phyloP scores from a whole-genome alignment of 1,140 invertebrate genomes.

The Panagrolaimus sp. region DNA sequence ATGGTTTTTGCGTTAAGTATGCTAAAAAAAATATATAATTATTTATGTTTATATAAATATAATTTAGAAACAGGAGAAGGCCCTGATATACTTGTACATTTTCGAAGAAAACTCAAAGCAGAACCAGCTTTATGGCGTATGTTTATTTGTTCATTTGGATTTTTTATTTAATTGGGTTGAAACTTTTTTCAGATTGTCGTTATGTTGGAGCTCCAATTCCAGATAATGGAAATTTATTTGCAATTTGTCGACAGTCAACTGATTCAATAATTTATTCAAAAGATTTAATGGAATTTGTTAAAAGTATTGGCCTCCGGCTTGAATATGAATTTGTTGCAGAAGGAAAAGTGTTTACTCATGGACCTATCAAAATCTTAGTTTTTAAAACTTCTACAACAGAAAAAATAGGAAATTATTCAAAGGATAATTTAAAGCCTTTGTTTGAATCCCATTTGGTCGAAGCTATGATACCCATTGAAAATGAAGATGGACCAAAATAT shows the following conservation, averaged over 20 bases:
- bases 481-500: slow-evolving; percentile 24
- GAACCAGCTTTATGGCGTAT: slow-evolving; percentile 38
- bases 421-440: slow-evolving; percentile 25
- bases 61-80: slow-evolving; percentile 30
- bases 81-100: slow-evolving; percentile 38
- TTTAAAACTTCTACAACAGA: background rate
- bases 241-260: slow-evolving; percentile 41
- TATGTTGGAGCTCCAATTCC: slow-evolving; percentile 37
- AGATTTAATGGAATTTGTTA: slow-evolving; percentile 48
- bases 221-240: slow-evolving; percentile 21
- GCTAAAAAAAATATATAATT: background rate
- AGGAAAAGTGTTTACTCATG: background rate
- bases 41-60: slow-evolving; percentile 5
- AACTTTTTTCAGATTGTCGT: no score
- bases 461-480: slow-evolving; percentile 29
- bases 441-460: slow-evolving; percentile 35
- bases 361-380: background rate
- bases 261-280: slow-evolving; percentile 39
- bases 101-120: slow-evolving; percentile 31
- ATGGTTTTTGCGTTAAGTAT: slow-evolving; percentile 42
- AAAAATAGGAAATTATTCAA: background rate
- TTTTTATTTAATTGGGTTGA: no score
- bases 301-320: slow-evolving; percentile 35
- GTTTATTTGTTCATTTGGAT: no score
- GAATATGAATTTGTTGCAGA: background rate